Evolutionary conservation across 2,888 invertebrate species (phyloP), one percentile per base, ranked within the genome.

Genomic region (Pandemis corylana): DNA sequence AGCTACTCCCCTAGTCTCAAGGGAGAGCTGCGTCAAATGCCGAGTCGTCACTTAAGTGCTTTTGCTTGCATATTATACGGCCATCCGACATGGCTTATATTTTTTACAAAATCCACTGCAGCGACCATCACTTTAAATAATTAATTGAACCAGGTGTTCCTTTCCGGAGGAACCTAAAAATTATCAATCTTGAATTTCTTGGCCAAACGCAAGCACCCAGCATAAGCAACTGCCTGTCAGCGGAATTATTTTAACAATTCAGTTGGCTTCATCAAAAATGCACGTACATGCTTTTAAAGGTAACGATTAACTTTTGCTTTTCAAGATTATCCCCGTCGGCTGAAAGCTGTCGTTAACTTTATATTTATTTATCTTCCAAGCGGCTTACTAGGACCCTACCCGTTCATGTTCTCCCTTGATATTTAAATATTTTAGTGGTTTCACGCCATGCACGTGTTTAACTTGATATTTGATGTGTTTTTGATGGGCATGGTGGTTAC

Each of bases 401-500:
- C 42, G 15, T 44, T 41, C 36, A 2, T n/a, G 10, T 15, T 56
- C 5, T 62, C 70, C 70, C 74, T 15, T 63, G 66, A 46, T 56
- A 67, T 75, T 75, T 75, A 71, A 75, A 75, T 75, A 71, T 75
- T 75, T 71, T 75, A 75, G 75, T 71, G 56, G 70, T 67, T 75
- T 75, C 67, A 56, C 71, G 70, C 69, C 70, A 70, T 69, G 70
- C 69, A 61, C 62, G 70, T 74, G 71, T 75, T 63, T 61, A 66
- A 70, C 74, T 70, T 44, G 75, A 67, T 71, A 75, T 75, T 67
- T 75, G 63, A 75, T 70, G 75, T 74, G 65, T 56, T 74, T 74
- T 66, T 70, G 51, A 74, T 61, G 65, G 51, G 59, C 12, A 7
- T 28, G 49, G 69, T 42, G 68, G 53, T 41, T 65, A 7, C 12